These are phyloP conservation scores for cat (Felis catus) DNA, from an alignment of 2,113 vertebrate genomes.

Conservation along the genomic window F.catus_Fca126_mat1.0 CM031417.1:141812001-141812500, in stretches of 20 bases:
- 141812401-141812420: neutral
- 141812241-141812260: neutral
- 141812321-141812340: neutral
- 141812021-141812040: neutral
- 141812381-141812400: neutral
- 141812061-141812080: neutral
- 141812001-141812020: neutral
- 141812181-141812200: neutral
- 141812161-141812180: too few relatives aligned
- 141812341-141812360: neutral
- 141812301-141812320: neutral
- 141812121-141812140: neutral
- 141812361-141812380: neutral
- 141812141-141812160: neutral
- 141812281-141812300: neutral
- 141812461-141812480: neutral
- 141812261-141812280: neutral
- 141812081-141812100: neutral
- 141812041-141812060: neutral
- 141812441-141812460: neutral
- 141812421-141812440: neutral
- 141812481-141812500: neutral
- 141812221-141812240: neutral
- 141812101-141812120: neutral
- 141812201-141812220: neutral